Evolutionary conservation across 2,888 invertebrate genomes (phyloP).

Genomic region (Kryphioiulus occultus): DNA sequence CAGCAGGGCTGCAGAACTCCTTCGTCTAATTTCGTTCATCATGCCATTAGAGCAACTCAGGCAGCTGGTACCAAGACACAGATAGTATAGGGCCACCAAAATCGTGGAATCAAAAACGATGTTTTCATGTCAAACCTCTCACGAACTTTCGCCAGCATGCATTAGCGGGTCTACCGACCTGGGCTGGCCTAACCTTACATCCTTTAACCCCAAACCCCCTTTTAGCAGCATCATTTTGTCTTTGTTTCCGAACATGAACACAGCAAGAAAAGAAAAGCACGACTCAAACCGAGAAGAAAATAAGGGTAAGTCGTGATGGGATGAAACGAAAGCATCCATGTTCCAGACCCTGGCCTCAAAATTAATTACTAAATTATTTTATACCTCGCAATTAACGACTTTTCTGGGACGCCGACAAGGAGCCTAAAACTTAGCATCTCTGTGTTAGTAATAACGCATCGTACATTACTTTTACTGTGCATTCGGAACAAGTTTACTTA

Average conservation of each 20-base stretch:
- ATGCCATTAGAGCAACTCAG: background rate
- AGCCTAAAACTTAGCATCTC: background rate
- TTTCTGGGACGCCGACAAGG: slow-evolving; percentile 25
- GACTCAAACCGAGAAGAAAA: background rate
- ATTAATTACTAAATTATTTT: slow-evolving; percentile 35
- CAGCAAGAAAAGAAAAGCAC: background rate
- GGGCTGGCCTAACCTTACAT: background rate
- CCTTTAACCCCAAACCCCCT: background rate
- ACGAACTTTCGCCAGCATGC: background rate
- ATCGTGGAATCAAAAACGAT: background rate
- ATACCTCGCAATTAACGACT: slow-evolving; percentile 24
- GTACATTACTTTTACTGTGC: background rate
- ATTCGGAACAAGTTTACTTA: background rate
- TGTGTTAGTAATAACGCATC: slow-evolving; percentile 13
- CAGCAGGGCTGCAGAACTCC: too few relatives aligned
- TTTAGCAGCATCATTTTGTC: background rate
- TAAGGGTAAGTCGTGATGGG: background rate
- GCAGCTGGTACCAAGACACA: background rate
- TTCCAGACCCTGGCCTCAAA: background rate
- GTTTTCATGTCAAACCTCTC: slow-evolving; percentile 12
- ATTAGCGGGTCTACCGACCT: background rate
- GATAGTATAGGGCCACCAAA: background rate
- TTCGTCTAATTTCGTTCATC: too few relatives aligned
- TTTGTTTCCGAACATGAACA: background rate
- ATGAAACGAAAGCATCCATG: background rate